phyloP scores from a whole-genome alignment of 37 sponge, comb jelly and placozoan genomes.

The Dysidea cf. avara region DNA sequence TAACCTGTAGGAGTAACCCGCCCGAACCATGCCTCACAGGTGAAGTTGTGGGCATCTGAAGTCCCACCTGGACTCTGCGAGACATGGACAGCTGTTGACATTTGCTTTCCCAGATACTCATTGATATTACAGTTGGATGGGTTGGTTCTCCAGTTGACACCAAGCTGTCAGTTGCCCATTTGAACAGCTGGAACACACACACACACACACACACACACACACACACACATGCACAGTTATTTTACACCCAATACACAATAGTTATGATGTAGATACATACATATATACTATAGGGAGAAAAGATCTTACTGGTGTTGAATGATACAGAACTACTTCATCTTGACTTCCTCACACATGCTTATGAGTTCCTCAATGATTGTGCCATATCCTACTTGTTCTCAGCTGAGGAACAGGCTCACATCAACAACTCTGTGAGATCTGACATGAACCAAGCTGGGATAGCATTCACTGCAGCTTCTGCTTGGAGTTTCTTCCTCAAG shows the following conservation, averaged over 20 bases:
- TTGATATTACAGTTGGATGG: too few species aligned
- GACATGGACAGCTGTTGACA: too few species aligned
- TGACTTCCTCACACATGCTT: slow-evolving; percentile 50
- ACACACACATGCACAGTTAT: background rate
- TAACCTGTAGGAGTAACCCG: too few species aligned
- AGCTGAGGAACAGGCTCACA: slow-evolving; percentile 60
- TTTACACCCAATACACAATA: background rate
- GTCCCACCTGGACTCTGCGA: too few species aligned
- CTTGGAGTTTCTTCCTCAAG: slow-evolving; percentile 84
- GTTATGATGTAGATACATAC: background rate
- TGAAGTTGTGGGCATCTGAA: too few species aligned
- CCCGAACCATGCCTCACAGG: too few species aligned
- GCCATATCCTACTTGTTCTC: slow-evolving; percentile 72
- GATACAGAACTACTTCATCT: slow-evolving; percentile 30
- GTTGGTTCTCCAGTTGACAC: too few species aligned
- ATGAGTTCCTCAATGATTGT: slow-evolving; percentile 65
- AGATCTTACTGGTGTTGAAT: slow-evolving; percentile 36
- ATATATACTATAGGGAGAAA: slow-evolving; percentile 57
- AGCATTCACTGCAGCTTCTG: slow-evolving; percentile 44
- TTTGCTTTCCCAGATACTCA: too few species aligned
- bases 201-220: background rate
- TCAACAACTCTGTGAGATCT: slow-evolving; percentile 68
- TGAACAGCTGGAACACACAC: background rate
- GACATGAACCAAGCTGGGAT: slow-evolving; percentile 68
- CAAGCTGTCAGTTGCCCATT: too few species aligned